Base-by-base conservation (phyloP, 1,140 invertebrate species). In the Tenebrio molitor region DNA sequence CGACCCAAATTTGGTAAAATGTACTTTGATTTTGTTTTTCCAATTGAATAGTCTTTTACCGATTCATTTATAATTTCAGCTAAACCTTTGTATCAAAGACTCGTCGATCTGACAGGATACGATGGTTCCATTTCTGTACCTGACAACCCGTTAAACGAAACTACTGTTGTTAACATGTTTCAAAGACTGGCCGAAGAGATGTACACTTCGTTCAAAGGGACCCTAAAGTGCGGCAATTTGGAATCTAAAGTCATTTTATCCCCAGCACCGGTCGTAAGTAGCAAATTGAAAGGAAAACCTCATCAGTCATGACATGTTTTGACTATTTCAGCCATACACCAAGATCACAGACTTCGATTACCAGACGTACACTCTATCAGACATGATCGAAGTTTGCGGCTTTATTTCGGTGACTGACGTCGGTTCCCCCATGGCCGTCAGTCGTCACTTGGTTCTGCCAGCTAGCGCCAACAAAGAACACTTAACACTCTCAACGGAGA, bases 351-450 rank as follows among this genome's bases (percentile, higher is more conserved):
- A 93, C 78, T 93, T 93, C 84, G 89, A 85, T 39, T 77, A 86
- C 0, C 85, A 86, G 65, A 85, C 84, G 1, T 85, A 87, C 65
- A 87, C 85, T 33, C 84, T 94, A 75, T 88, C 89, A n/a, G 87
- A 90, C 72, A 87, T 86, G 14, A 85, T 96, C 63, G 89, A 92
- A 80, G 90, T 96, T 33, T 90, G 91, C 82, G 95, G 95, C 1
- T 96, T 95, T 82, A 85, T 97, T 63, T 88, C 91, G n/a, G 88
- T 94, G 0, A 87, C 87, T 0, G 93, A 96, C 83, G 88, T 96
- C 19, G 94, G 95, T n/a, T 97, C 95, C 76, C 97, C 97, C n/a
- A 95, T 94, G 75, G 92, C 94, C 2, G 86, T 96, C 68, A 97
- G 95, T 44, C 88, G 95, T 19, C 97, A 99, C 85, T 86, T 98